Percentiles rank a stretch among this genome's conserved stretches.
Evolutionary conservation across 2,797 vertebrate genomes (phyloP).

Genomic region (Oceanodroma leucorhoa): DNA sequence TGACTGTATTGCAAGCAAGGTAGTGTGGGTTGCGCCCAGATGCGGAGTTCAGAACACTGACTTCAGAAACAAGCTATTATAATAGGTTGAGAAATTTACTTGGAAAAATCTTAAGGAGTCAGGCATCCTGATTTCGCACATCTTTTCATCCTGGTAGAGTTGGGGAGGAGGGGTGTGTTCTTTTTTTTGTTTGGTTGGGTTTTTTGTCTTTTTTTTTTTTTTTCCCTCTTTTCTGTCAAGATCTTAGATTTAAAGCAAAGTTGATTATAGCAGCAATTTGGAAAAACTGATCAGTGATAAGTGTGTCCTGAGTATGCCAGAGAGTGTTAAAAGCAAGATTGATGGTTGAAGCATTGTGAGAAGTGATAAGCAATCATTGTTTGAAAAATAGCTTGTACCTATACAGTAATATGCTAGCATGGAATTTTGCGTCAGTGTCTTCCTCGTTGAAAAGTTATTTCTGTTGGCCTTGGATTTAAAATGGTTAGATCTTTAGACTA

Average conservation of each 20-base stretch:
- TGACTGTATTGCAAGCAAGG: background rate
- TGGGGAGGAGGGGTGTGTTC: background rate
- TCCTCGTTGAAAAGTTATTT: background rate
- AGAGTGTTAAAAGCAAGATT: background rate
- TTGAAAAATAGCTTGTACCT: background rate
- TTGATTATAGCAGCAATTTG: background rate
- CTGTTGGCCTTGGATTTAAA: background rate
- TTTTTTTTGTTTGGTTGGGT: background rate
- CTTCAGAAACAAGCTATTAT: background rate
- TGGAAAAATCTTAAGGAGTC: background rate
- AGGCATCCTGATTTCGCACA: rapidly evolving
- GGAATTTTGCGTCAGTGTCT: background rate
- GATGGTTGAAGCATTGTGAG: background rate
- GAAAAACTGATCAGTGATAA: background rate
- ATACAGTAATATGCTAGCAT: background rate
- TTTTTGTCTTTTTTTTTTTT: rapidly evolving
- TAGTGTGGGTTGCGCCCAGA: background rate
- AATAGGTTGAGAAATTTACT: background rate
- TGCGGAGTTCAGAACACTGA: background rate
- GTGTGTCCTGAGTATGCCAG: background rate
- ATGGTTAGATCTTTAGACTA: background rate
- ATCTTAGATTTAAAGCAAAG: background rate
- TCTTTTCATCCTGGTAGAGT: background rate
- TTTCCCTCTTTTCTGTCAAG: background rate
- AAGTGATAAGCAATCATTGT: background rate